Conservation (phyloP, 2,113 vertebrate species). For the Cottus gobio region DNA sequence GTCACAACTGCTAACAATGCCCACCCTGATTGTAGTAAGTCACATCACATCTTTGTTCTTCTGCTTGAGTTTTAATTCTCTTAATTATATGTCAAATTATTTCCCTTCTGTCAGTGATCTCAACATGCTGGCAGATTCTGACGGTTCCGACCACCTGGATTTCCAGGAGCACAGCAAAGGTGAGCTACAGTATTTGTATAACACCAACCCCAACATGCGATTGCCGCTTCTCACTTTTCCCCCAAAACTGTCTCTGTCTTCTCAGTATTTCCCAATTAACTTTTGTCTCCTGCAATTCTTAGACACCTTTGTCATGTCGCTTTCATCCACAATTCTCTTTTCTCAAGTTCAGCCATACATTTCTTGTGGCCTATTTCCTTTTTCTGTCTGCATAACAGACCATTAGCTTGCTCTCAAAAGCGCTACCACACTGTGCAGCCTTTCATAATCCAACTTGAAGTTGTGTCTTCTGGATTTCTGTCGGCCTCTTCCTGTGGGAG, state of each 20-base stretch:
- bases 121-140: constrained; percentile 94
- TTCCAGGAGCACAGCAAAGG: constrained; percentile 90
- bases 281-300: background rate
- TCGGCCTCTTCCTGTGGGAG: background rate
- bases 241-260: background rate
- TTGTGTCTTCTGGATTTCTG: background rate
- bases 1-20: background rate
- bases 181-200: constrained; percentile 21
- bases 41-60: no score
- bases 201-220: background rate
- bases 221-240: background rate
- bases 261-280: constrained; percentile 17
- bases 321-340: constrained; percentile 25
- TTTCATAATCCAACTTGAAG: background rate
- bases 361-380: constrained; percentile 21
- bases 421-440: background rate
- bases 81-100: background rate
- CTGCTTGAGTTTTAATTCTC: background rate
- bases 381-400: constrained; percentile 5
- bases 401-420: constrained; percentile 1
- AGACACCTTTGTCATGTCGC: background rate
- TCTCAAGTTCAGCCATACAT: constrained; percentile 11
- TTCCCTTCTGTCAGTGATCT: constrained; percentile 88
- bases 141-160: constrained; percentile 89
- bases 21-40: background rate